phyloP scores from a whole-genome alignment of 2,888 invertebrate species.

The Leptopilina syphax region DNA sequence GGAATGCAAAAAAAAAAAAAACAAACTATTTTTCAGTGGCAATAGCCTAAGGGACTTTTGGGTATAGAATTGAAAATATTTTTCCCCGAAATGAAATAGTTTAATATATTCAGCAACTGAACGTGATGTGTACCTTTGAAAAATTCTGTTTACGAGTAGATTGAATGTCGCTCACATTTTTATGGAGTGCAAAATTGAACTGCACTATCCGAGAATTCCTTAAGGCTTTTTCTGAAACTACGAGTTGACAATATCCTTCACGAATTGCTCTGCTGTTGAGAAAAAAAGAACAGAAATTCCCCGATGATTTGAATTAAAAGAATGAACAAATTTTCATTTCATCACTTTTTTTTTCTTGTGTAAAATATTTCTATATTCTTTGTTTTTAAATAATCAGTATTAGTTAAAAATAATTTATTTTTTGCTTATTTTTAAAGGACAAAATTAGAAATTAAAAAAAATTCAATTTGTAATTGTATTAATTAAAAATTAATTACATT shows the following conservation, averaged over 20 bases:
- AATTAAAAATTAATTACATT: too few relatives aligned
- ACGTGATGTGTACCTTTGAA: slow-evolving; percentile 14
- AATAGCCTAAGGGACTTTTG: neutral
- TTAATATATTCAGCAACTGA: slow-evolving; percentile 11
- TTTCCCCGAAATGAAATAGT: slow-evolving; percentile 3
- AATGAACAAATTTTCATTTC: too few relatives aligned
- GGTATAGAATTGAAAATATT: slow-evolving; percentile 5
- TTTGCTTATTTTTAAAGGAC: too few relatives aligned
- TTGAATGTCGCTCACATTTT: slow-evolving; percentile 35
- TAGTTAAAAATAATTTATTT: too few relatives aligned
- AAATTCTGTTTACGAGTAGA: slow-evolving; percentile 7
- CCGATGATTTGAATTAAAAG: neutral
- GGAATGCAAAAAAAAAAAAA: too few relatives aligned
- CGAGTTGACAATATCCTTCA: slow-evolving; percentile 1
- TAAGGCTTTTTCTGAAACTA: slow-evolving; percentile 16
- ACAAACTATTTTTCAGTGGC: neutral
- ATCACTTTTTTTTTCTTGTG: too few relatives aligned
- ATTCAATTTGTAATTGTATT: too few relatives aligned
- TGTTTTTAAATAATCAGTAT: too few relatives aligned
- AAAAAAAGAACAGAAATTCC: neutral
- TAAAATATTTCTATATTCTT: too few relatives aligned
- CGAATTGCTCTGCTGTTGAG: neutral
- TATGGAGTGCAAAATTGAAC: slow-evolving; percentile 9
- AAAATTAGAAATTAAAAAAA: too few relatives aligned
- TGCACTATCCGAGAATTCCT: slow-evolving; percentile 16